phyloP scores from a whole-genome alignment of 2,888 invertebrate species.

The Acanthococcus lagerstroemiae region DNA sequence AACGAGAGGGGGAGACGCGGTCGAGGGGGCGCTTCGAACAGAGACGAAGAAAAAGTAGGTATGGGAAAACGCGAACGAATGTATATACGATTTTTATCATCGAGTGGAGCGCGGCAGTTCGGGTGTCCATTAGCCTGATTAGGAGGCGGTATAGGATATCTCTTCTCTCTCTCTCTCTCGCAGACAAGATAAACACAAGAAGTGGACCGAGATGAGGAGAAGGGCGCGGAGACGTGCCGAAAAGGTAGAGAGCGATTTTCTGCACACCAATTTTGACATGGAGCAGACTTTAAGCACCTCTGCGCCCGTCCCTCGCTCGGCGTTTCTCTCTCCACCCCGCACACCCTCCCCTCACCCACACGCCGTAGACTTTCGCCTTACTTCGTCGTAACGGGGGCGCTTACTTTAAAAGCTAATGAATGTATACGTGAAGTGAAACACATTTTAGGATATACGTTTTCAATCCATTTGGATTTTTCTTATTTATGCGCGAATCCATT shows the following conservation, averaged over 20 bases:
- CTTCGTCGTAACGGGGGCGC: slow-evolving; percentile 9
- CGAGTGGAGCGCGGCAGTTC: slow-evolving; percentile 12
- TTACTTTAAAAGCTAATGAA: slow-evolving; percentile 29
- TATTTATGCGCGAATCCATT: slow-evolving; percentile 28
- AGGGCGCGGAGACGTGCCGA: neutral
- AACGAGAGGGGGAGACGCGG: neutral
- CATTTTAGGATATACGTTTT: slow-evolving; percentile 29
- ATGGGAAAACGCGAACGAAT: no score
- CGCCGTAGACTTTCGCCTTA: no score
- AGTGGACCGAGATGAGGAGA: slow-evolving; percentile 18
- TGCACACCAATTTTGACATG: slow-evolving; percentile 26
- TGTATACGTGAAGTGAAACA: slow-evolving; percentile 27
- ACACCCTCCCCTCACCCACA: no score
- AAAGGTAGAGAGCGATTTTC: slow-evolving; percentile 17
- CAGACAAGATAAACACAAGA: slow-evolving; percentile 17
- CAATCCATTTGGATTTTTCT: slow-evolving; percentile 29
- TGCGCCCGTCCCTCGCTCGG: neutral
- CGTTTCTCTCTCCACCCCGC: no score
- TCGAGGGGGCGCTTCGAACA: neutral
- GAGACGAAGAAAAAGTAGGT: neutral
- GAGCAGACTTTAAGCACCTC: slow-evolving; percentile 8
- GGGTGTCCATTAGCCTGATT: slow-evolving; percentile 28
- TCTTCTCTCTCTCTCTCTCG: no score
- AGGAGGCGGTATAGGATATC: slow-evolving; percentile 23
- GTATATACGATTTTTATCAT: slow-evolving; percentile 25